phyloP scores from a whole-genome alignment of 2,113 vertebrate species.

The Oophaga pumilio region DNA sequence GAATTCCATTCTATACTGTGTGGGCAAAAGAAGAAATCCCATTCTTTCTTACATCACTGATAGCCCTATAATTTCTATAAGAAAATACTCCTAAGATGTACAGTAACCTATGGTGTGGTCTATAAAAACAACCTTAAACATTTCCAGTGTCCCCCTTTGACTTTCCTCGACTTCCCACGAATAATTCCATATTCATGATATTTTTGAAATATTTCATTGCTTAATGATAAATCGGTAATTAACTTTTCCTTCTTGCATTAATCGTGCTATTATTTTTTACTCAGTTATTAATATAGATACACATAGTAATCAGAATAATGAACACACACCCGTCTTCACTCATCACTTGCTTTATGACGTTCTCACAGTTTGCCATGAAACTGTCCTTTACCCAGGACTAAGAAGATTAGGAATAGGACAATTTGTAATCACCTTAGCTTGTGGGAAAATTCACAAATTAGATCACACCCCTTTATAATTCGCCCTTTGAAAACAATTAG shows the following conservation, averaged over 20 bases:
- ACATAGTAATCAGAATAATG: slow-evolving; percentile 28
- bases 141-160: background rate
- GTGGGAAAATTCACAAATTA: background rate
- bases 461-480: slow-evolving; percentile 4
- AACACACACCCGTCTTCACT: slow-evolving; percentile 32
- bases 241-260: background rate
- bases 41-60: background rate
- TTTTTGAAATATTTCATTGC: background rate
- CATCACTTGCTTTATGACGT: slow-evolving; percentile 17
- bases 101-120: too few relatives aligned
- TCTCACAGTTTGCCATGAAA: slow-evolving; percentile 8
- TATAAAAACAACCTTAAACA: background rate
- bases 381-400: background rate
- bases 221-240: background rate
- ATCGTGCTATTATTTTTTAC: background rate
- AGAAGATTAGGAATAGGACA: background rate
- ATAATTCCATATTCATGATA: background rate
- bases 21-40: background rate
- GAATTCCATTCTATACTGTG: too few relatives aligned
- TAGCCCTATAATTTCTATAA: background rate
- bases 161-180: background rate
- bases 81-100: background rate
- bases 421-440: slow-evolving; percentile 11
- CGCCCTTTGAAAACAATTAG: background rate
- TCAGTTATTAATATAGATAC: slow-evolving; percentile 8